Conservation (phyloP, 1,140 invertebrate species). For the Lepidurus apus region DNA sequence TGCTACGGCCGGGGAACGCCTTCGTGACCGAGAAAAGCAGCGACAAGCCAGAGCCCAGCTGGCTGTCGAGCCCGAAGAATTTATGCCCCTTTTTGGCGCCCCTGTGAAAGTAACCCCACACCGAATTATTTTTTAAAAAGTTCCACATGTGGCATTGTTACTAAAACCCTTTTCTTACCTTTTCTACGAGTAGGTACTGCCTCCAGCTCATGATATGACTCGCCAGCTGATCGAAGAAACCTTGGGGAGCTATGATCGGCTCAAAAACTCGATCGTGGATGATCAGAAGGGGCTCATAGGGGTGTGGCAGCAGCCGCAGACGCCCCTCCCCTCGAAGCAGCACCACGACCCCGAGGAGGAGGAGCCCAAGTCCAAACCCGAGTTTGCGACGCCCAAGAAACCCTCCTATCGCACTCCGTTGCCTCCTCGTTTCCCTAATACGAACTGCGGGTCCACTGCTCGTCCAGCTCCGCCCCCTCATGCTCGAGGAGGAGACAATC, state of each 20-base stretch:
- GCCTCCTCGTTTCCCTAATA: slow-evolving; percentile 15
- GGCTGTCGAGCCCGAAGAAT: slow-evolving; percentile 48
- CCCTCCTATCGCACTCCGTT: slow-evolving; percentile 21
- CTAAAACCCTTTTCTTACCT: not conserved
- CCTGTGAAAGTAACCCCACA: slow-evolving; percentile 51
- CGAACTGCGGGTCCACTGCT: not conserved
- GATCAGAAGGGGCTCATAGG: slow-evolving; percentile 34
- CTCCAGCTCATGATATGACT: slow-evolving; percentile 30
- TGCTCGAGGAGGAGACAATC: not conserved
- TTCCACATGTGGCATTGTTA: no score
- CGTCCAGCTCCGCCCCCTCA: not conserved
- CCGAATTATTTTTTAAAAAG: no score
- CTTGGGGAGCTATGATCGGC: slow-evolving; percentile 31
- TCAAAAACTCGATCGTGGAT: slow-evolving; percentile 33
- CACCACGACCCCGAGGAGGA: slow-evolving; percentile 30
- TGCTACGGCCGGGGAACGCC: slow-evolving; percentile 49
- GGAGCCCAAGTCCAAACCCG: not conserved
- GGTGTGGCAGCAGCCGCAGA: slow-evolving; percentile 34
- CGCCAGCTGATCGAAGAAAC: slow-evolving; percentile 32
- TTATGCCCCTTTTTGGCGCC: slow-evolving; percentile 52
- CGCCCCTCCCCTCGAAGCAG: slow-evolving; percentile 29
- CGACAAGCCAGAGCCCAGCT: slow-evolving; percentile 63
- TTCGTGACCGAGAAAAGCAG: slow-evolving; percentile 64
- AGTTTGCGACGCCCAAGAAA: slow-evolving; percentile 32
- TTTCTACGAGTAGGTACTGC: slow-evolving; percentile 24